A percentile compares a stretch with the other conserved stretches of the same genome.
phyloP scores from a whole-genome alignment of 2,888 invertebrate genomes.

The Ferdinandea cuprea region DNA sequence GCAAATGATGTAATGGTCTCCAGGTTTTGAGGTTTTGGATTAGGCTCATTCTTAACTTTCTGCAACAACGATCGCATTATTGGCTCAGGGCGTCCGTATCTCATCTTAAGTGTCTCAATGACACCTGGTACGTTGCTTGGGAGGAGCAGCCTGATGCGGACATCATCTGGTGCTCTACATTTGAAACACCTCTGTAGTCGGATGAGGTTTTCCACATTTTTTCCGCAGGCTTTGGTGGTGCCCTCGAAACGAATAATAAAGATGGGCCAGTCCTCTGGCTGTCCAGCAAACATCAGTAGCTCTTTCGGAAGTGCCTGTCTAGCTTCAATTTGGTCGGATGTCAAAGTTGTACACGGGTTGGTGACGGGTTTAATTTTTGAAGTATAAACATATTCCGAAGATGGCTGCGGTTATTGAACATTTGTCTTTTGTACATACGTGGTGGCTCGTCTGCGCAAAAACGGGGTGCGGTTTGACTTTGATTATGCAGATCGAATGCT shows the following conservation, averaged over 20 bases:
- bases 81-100: constrained; percentile 3
- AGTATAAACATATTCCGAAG: no score
- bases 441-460: no score
- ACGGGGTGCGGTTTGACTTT: no score
- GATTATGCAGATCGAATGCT: no score
- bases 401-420: no score
- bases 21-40: not conserved
- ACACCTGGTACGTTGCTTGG: constrained; percentile 3
- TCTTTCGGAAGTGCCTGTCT: constrained; percentile 65
- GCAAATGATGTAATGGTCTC: constrained; percentile 16
- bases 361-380: no score
- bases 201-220: constrained; percentile 34
- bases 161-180: constrained; percentile 42
- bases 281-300: constrained; percentile 56
- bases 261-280: constrained; percentile 61
- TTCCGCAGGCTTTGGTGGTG: constrained; percentile 54
- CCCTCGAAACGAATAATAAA: constrained; percentile 66
- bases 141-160: constrained; percentile 41
- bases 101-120: not conserved
- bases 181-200: constrained; percentile 34
- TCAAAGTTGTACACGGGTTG: no score
- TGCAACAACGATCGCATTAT: not conserved
- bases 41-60: not conserved
- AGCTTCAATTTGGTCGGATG: not conserved
- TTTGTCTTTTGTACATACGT: no score